phyloP scores from a whole-genome alignment of 2,113 vertebrate species.

The Gobiocypris rarus region DNA sequence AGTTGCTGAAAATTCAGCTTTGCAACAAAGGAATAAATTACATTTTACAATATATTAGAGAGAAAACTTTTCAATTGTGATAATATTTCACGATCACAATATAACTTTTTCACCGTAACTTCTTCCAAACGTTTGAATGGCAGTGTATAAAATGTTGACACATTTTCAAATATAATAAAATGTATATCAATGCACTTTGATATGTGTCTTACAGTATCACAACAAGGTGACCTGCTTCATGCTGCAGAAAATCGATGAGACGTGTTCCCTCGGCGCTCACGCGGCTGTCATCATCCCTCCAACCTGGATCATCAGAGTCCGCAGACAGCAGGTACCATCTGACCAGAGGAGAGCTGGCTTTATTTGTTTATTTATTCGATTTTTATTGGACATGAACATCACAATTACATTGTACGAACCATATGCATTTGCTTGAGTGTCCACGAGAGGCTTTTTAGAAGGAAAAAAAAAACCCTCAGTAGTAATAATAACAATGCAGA shows the following conservation, averaged over 20 bases:
- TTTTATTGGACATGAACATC: no score
- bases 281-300: slow-evolving; percentile 92
- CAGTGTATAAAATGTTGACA: neutral
- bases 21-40: neutral
- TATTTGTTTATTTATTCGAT: neutral
- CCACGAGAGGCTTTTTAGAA: no score
- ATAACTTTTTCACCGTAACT: no score
- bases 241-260: slow-evolving; percentile 96
- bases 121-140: neutral
- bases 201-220: slow-evolving; percentile 82
- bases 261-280: slow-evolving; percentile 90
- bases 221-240: slow-evolving; percentile 98
- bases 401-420: no score
- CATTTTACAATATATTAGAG: neutral
- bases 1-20: no score
- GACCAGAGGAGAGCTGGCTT: neutral
- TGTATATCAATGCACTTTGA: neutral
- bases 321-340: slow-evolving; percentile 76
- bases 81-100: no score
- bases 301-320: slow-evolving; percentile 92
- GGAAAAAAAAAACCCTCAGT: no score
- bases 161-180: neutral
- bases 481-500: no score
- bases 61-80: neutral
- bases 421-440: no score